Conservation (phyloP, 2,888 invertebrate species). For the Tryphoninae sp. region DNA sequence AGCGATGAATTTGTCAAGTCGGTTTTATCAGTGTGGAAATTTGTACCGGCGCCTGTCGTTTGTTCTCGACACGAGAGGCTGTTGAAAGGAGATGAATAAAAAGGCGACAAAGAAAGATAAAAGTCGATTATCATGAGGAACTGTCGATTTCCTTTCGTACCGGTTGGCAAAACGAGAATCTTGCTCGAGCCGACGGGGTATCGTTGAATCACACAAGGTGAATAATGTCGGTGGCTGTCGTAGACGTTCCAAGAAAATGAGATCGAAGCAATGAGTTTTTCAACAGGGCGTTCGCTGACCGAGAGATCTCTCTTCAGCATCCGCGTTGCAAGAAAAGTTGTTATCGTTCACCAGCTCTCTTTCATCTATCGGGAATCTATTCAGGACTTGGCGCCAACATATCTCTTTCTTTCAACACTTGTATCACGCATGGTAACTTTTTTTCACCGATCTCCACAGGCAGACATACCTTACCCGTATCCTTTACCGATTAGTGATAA, state of each 20-base stretch:
- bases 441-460: conserved; percentile 15
- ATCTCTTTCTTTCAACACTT: conserved; percentile 50
- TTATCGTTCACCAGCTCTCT: conserved; percentile 42
- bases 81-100: conserved; percentile 28
- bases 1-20: neutral
- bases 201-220: conserved; percentile 42
- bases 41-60: conserved; percentile 10
- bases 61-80: conserved; percentile 20
- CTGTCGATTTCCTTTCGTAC: conserved; percentile 60
- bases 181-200: conserved; percentile 26
- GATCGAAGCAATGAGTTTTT: neutral
- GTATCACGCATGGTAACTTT: conserved; percentile 15
- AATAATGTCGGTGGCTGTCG: conserved; percentile 39
- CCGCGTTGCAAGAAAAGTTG: conserved; percentile 35
- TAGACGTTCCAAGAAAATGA: conserved; percentile 50
- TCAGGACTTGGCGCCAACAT: conserved; percentile 57
- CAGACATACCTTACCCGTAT: neutral
- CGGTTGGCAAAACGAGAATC: conserved; percentile 45
- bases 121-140: conserved; percentile 54
- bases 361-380: conserved; percentile 53
- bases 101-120: conserved; percentile 16
- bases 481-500: conserved; percentile 24
- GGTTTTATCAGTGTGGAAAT: conserved; percentile 14
- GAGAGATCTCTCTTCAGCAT: neutral
- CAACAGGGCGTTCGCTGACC: neutral